A percentile compares a stretch with the other conserved stretches of the same genome.
Evolutionary conservation across 2,888 invertebrate species (phyloP).

Genomic region (Drosophila nigricruria): DNA sequence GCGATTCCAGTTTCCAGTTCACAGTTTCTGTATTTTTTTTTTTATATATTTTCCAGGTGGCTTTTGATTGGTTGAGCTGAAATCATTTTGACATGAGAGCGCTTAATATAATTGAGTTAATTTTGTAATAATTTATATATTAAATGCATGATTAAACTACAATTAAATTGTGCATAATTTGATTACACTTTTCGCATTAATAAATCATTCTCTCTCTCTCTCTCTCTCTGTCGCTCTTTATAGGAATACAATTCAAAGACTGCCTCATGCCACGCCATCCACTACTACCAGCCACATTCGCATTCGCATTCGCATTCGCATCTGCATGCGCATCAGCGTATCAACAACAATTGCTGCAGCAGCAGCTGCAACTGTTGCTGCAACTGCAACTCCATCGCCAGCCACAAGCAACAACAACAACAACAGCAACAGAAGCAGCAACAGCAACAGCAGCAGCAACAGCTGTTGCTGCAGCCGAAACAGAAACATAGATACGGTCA

Average conservation of each 20-base stretch:
- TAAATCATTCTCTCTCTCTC: neutral
- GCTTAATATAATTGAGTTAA: neutral
- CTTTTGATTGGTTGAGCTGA: too few species aligned
- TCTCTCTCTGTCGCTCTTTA: neutral
- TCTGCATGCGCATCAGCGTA: conserved; percentile 34
- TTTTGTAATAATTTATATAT: neutral
- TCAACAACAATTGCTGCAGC: conserved; percentile 19
- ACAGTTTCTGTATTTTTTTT: too few species aligned
- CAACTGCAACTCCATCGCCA: conserved; percentile 16
- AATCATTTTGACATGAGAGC: neutral
- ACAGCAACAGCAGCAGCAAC: conserved; percentile 39
- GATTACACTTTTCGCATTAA: neutral
- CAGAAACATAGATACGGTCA: conserved; percentile 44
- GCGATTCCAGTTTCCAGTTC: too few species aligned
- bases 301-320: conserved; percentile 35
- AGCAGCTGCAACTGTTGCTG: conserved; percentile 23
- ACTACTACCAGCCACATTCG: conserved; percentile 81
- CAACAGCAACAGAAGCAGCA: too few species aligned
- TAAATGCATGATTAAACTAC: neutral
- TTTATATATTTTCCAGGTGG: too few species aligned
- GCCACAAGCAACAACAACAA: conserved; percentile 13
- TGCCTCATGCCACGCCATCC: conserved; percentile 85
- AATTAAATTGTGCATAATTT: neutral
- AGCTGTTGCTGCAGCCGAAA: conserved; percentile 28
- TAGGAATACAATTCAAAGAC: conserved; percentile 85